Base-by-base conservation (phyloP, 2,888 invertebrate species). In the Lamellibrachia satsuma region DNA sequence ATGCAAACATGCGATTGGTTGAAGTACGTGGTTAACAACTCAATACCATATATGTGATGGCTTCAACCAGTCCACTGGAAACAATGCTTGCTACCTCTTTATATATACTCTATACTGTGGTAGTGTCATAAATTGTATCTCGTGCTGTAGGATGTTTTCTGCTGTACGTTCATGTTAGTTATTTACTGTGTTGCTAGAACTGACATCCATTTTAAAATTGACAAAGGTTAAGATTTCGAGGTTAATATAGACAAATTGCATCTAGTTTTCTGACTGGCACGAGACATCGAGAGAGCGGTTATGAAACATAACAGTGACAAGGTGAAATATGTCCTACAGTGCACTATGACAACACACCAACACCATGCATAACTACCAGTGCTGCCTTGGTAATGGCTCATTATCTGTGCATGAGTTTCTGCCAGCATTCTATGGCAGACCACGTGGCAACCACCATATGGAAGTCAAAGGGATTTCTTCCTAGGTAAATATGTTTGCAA, bases 341-440 rank as follows among this genome's bases (percentile, higher is more conserved):
- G 75, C 75, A 22, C 75, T 75, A 75, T 22, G 15, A 75, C 75
- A 15, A 75, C 75, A 75, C 22, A 22, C 75, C 75, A 75, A 75
- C 75, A 75, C 75, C 75, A 75, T 75, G 75, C 75, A 75, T 75
- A 22, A 75, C n/a, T 75, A 75, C 75, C 75, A 75, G 75, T 75
- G 75, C 22, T 75, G 75, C 15, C 15, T 75, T 6, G 15, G 75
- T 15, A 15, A 22, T 75, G 75, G 75, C 75, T 3, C 22, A 15
- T 6, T 22, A 75, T 75, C n/a, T 11, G 75, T 75, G 75, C 75
- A 75, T 22, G 75, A 75, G 75, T 75, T 75, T 75, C 22, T 22
- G 75, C n/a, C 15, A 75, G 75, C 75, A 75, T 6, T 22, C 75
- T n/a, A 6, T 75, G 75, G 75, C 75, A 6, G 75, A 75, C 75